Evolutionary conservation across 2,797 vertebrate genomes (phyloP), one percentile per base, ranked within the genome.

Genomic region (Urosaurus nigricauda): DNA sequence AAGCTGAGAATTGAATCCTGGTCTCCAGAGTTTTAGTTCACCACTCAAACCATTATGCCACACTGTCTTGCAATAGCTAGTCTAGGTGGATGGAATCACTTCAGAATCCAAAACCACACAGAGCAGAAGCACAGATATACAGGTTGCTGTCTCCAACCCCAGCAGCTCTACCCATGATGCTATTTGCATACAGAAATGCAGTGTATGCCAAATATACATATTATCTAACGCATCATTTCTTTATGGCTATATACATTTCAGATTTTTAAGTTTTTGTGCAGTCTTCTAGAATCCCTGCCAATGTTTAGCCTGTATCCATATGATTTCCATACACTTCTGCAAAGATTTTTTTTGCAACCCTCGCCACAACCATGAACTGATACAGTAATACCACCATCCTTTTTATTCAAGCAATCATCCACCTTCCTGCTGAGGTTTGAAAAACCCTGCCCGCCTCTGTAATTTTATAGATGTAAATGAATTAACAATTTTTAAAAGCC

Each of bases 401-500:
- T 83, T 85, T 82, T 82, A 70, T 85, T 51, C 71, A 75, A 35
- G 32, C 43, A 74, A 40, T 68, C 93, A 85, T 73, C 4, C 56
- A 24, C 74, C 87, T 88, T 47, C 68, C 86, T 83, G 0, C 0
- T 40, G 68, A 40, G 78, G 58, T 75, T 26, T 35, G 58, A 47
- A 32, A 83, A 91, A 43, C 17, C 40, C n/a, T 75, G 21, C 83
- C 83, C 5, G 5, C 12, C 86, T 83, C 90, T 86, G 35, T 79
- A 85, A 71, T 78, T 82, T 84, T 86, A 70, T 24, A 51, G n/a
- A 82, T 81, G 86, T 83, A 89, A 37, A 79, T 78, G 74, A 89
- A 91, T 70, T 3, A 87, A 86, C 73, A 60, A 32, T 5, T 79
- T 88, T 88, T 2, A 3, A 3, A 71, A 84, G 90, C 60, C 75